Base-by-base conservation (phyloP, 2,888 invertebrate species). In the Tenthredo scrophulariae region DNA sequence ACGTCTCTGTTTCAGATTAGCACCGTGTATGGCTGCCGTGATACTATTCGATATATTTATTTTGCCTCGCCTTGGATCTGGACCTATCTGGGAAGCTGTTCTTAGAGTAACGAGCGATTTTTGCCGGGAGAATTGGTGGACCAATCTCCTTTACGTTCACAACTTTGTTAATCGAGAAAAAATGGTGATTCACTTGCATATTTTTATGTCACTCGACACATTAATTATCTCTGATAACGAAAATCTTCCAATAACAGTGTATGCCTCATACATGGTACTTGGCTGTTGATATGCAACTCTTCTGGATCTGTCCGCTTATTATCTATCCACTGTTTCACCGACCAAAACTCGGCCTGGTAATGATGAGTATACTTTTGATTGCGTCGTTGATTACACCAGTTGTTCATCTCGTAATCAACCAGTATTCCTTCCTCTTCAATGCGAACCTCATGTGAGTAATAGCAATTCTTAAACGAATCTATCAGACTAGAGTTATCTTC, bases 211-310 rank as follows among this genome's bases (percentile, higher is more conserved):
- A 22, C 0, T 37, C 0, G 15, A 10, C n/a, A 0, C 13, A 10
- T 37, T 18, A 22, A 22, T 37, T 77, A 13, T 33, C 7, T n/a
- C 2, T 26, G 13, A 9, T 72, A 40, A 72, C 22, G 22, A 72
- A 1, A 43, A 40, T 18, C 22, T 26, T 72, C 13, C 22, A 54
- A 29, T 89, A 89, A 84, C 84, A 92, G 94, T 95, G 95, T 89
- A 89, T 95, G 58, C 93, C 93, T 43, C 95, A 95, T 88, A 94
- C 94, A 0, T 95, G 95, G 95, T 95, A 95, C 88, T 90, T 95
- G 67, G 94, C 95, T 7, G 94, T 95, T 18, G 95, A 95, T 88
- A 95, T 95, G 88, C 95, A 95, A 89, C 89, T 95, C 67, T 95
- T 94, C 88, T 92, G 95, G 88, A 85, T 95, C 15, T 94, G 95